phyloP scores from a whole-genome alignment of 2,888 invertebrate genomes.

The Philaethria dido region DNA sequence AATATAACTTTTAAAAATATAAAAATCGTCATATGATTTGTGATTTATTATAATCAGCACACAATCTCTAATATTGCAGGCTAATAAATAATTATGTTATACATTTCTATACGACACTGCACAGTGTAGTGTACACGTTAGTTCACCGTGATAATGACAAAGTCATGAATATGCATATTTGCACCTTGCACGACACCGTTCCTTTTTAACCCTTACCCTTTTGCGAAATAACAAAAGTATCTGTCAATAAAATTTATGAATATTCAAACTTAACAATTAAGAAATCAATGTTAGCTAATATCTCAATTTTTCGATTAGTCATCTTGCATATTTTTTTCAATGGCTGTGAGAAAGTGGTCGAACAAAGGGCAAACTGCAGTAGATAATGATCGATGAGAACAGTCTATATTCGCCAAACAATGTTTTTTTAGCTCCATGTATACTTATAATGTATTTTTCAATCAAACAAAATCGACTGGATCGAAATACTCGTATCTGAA shows the following conservation, averaged over 20 bases:
- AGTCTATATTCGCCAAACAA: background rate
- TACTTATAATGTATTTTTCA: no score
- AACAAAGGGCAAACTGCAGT: slow-evolving; percentile 24
- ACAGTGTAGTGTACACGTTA: background rate
- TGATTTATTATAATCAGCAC: background rate
- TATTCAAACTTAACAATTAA: slow-evolving; percentile 79
- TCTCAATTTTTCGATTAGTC: slow-evolving; percentile 62
- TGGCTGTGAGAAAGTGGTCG: slow-evolving; percentile 38
- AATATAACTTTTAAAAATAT: background rate
- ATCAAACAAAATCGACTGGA: no score
- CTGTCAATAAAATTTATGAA: slow-evolving; percentile 62
- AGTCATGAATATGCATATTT: slow-evolving; percentile 73
- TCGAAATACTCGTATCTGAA: no score
- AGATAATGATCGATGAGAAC: slow-evolving; percentile 24
- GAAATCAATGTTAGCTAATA: slow-evolving; percentile 70
- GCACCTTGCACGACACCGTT: slow-evolving; percentile 45
- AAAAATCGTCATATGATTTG: background rate
- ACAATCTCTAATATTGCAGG: background rate
- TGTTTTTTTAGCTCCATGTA: background rate
- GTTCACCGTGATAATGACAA: slow-evolving; percentile 53
- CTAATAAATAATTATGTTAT: slow-evolving; percentile 6
- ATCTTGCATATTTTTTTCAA: slow-evolving; percentile 48
- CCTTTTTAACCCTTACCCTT: slow-evolving; percentile 48
- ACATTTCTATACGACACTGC: background rate
- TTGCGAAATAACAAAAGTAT: slow-evolving; percentile 40